Evolutionary conservation across 2,888 invertebrate genomes (phyloP).

Genomic region (Quadriops clusia): DNA sequence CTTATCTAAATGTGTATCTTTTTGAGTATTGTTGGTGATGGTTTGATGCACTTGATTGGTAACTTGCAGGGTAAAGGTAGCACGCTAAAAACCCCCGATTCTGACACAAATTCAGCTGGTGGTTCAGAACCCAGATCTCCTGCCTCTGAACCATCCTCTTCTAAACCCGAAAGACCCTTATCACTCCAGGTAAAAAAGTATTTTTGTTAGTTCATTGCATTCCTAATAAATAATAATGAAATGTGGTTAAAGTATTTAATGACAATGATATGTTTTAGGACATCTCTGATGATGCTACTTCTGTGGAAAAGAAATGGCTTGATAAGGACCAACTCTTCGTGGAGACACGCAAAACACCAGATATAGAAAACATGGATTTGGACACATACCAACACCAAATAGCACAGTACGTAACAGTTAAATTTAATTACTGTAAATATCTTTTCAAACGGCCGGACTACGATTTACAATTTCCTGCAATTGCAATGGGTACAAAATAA

Average conservation of each 20-base stretch:
- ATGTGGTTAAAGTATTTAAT: no score
- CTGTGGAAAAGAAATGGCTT: conserved; percentile 55
- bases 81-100: conserved; percentile 33
- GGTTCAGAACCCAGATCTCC: conserved; percentile 32
- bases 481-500: no score
- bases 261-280: conserved; percentile 40
- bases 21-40: conserved; percentile 9
- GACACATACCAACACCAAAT: conserved; percentile 53
- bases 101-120: conserved; percentile 28
- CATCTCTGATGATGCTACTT: conserved; percentile 44
- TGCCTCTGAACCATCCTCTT: conserved; percentile 20
- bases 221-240: neutral
- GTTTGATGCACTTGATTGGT: conserved; percentile 21
- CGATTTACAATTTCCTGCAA: no score
- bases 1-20: no score
- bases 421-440: no score
- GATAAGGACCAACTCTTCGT: conserved; percentile 46
- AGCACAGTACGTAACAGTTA: conserved; percentile 67
- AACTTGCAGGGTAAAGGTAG: conserved; percentile 39
- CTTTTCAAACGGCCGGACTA: no score
- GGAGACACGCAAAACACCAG: conserved; percentile 58
- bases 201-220: neutral
- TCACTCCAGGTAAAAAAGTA: conserved; percentile 42
- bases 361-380: conserved; percentile 70
- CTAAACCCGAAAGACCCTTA: conserved; percentile 47